Conservation (phyloP, 2,888 invertebrate genomes). For the Standfussiana lucernea region DNA sequence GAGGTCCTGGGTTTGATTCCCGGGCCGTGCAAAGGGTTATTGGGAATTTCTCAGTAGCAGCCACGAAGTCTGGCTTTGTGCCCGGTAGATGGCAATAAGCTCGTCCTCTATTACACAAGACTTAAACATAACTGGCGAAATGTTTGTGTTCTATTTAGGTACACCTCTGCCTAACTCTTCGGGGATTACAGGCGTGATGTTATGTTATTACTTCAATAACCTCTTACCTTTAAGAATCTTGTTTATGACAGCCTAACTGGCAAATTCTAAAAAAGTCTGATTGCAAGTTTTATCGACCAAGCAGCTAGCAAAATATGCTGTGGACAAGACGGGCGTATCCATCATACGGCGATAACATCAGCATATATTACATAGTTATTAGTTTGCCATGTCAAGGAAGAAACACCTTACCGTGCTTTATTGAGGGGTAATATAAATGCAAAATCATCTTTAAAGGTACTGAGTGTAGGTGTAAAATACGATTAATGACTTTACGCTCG, state of each 20-base stretch:
- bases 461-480: not conserved
- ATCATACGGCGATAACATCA: slow-evolving; percentile 4
- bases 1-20: too few relatives aligned
- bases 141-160: too few relatives aligned
- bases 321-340: not conserved
- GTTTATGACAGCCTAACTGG: not conserved
- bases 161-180: too few relatives aligned
- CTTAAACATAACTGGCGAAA: too few relatives aligned
- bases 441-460: not conserved
- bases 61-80: too few relatives aligned
- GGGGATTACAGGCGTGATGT: too few relatives aligned
- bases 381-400: slow-evolving; percentile 20
- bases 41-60: too few relatives aligned
- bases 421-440: slow-evolving; percentile 10
- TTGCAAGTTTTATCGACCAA: not conserved
- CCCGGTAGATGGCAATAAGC: too few relatives aligned
- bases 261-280: not conserved
- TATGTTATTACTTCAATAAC: too few relatives aligned
- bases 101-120: too few relatives aligned
- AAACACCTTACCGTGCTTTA: slow-evolving; percentile 1
- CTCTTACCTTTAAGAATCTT: not conserved
- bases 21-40: too few relatives aligned
- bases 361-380: slow-evolving; percentile 4
- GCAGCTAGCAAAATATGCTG: not conserved
- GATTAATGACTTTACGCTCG: not conserved